A percentile compares a stretch with the other conserved stretches of the same genome.
Evolutionary conservation across 2,888 invertebrate genomes (phyloP).

Genomic region (Agapostemon virescens): DNA sequence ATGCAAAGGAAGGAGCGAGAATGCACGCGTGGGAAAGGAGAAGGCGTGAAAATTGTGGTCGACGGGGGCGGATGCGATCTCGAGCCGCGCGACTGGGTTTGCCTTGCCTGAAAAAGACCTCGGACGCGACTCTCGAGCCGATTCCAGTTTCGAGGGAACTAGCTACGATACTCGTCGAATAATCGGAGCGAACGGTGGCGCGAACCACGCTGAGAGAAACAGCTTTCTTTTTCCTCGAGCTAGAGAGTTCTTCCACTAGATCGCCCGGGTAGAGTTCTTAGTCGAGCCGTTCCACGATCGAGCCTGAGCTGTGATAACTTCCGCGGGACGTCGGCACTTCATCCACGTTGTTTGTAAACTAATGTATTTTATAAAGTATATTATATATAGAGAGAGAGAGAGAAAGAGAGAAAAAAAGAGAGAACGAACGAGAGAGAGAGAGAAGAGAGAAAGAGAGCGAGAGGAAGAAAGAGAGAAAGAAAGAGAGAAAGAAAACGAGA

Average conservation of each 20-base stretch:
- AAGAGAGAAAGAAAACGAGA: slow-evolving; percentile 22
- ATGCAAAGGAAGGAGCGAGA: neutral
- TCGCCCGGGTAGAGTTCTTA: slow-evolving; percentile 48
- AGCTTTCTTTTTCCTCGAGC: slow-evolving; percentile 33
- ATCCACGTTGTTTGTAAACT: slow-evolving; percentile 78
- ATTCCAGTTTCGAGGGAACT: slow-evolving; percentile 4
- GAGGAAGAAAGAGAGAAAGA: slow-evolving; percentile 55
- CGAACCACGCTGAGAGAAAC: slow-evolving; percentile 14
- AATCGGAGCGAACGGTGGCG: slow-evolving; percentile 32
- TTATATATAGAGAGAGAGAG: slow-evolving; percentile 59
- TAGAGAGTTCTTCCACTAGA: slow-evolving; percentile 55
- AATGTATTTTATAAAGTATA: slow-evolving; percentile 78
- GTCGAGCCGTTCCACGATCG: slow-evolving; percentile 62
- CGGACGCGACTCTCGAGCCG: slow-evolving; percentile 11
- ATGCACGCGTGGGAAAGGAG: neutral
- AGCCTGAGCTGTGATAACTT: slow-evolving; percentile 65
- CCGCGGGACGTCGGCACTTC: slow-evolving; percentile 75
- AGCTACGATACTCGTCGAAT: slow-evolving; percentile 20
- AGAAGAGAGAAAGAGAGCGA: slow-evolving; percentile 54
- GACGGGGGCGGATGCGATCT: neutral
- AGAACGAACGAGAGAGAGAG: slow-evolving; percentile 51
- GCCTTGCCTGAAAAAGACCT: slow-evolving; percentile 2
- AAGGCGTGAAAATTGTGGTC: neutral
- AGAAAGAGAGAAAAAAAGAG: slow-evolving; percentile 53
- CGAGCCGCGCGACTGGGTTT: neutral